phyloP scores from a whole-genome alignment of 53 echinoderm and acorn worm genomes.

The Mesocentrotus franciscanus region DNA sequence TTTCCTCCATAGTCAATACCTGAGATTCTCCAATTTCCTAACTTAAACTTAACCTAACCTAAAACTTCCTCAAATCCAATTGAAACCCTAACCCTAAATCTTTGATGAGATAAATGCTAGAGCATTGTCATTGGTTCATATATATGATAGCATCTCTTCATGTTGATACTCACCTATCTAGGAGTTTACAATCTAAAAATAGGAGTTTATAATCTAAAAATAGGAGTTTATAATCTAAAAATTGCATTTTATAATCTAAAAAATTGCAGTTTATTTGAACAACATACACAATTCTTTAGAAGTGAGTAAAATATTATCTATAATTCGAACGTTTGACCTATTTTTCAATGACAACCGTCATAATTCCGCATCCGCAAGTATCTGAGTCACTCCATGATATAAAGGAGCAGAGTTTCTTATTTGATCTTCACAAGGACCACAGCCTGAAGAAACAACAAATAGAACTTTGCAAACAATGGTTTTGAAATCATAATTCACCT shows the following conservation, averaged over 20 bases:
- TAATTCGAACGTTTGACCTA: background rate
- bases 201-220: background rate
- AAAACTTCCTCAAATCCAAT: no score
- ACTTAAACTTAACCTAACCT: background rate
- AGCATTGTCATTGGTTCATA: no score
- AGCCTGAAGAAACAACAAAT: background rate
- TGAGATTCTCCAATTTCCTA: background rate
- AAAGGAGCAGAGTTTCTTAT: constrained; percentile 5
- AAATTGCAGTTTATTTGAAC: background rate
- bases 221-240: background rate
- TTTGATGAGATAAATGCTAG: no score
- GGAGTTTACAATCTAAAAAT: background rate
- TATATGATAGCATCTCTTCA: no score
- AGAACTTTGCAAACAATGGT: constrained; percentile 1
- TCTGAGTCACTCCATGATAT: background rate
- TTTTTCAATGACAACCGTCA: background rate
- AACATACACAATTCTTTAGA: background rate
- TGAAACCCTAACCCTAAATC: no score
- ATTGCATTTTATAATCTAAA: background rate
- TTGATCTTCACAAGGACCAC: background rate
- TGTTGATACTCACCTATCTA: no score
- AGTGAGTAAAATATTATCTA: background rate
- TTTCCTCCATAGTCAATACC: background rate
- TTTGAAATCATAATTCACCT: constrained; percentile 29
- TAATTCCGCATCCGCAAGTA: background rate